A percentile compares a stretch with the other conserved stretches of the same genome.
Evolutionary conservation across 1,140 invertebrate species (phyloP).

Genomic region (Drepana arcuata): DNA sequence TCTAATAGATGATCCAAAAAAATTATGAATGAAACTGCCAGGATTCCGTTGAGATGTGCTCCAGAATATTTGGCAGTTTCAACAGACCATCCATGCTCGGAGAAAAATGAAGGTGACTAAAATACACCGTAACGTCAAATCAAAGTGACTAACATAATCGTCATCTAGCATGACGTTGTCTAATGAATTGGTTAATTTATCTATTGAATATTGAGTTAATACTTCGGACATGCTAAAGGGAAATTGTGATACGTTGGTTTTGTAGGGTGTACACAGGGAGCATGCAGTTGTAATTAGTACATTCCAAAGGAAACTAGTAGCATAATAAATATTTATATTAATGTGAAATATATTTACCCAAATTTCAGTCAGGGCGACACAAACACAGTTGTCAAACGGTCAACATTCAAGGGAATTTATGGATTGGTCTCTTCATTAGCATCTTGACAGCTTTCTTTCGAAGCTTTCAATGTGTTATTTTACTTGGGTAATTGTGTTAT

Average conservation of each 20-base stretch:
- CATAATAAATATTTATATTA: constrained; percentile 47
- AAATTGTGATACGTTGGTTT: constrained; percentile 28
- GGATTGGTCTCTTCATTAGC: constrained; percentile 50
- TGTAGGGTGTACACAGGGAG: constrained; percentile 48
- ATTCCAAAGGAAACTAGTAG: constrained; percentile 62
- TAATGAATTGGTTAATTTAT: neutral
- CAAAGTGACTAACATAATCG: constrained; percentile 15
- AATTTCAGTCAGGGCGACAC: constrained; percentile 59
- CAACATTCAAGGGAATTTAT: constrained; percentile 46
- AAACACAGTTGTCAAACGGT: constrained; percentile 58
- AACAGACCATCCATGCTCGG: constrained; percentile 19
- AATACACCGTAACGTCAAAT: constrained; percentile 12
- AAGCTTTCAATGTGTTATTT: constrained; percentile 12
- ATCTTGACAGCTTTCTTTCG: constrained; percentile 69
- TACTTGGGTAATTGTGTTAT: too few relatives aligned
- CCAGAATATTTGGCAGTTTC: constrained; percentile 11
- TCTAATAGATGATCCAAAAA: constrained; percentile 8
- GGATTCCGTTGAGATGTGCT: too few relatives aligned
- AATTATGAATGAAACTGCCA: constrained; percentile 15
- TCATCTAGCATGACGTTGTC: constrained; percentile 25
- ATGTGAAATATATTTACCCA: constrained; percentile 68
- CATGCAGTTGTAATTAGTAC: constrained; percentile 66
- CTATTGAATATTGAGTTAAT: constrained; percentile 10
- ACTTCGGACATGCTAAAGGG: constrained; percentile 44
- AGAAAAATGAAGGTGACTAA: constrained; percentile 18